phyloP scores from a whole-genome alignment of 2,113 vertebrate species.

The Aphelocoma coerulescens region DNA sequence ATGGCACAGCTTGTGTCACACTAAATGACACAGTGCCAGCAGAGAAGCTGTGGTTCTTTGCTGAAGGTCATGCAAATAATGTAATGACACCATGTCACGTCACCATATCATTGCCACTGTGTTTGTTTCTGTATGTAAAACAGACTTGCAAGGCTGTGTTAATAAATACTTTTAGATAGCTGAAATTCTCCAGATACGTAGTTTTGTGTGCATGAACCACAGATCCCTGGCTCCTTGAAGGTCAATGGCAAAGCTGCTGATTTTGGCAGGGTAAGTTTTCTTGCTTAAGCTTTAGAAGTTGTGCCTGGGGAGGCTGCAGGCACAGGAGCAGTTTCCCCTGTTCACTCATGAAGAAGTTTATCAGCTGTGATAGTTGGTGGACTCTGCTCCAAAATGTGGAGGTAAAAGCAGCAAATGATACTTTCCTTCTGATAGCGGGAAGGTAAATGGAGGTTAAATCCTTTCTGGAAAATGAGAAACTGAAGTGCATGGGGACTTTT shows the following conservation, averaged over 20 bases:
- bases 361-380: not conserved
- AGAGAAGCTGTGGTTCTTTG: not conserved
- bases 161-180: not conserved
- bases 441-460: not conserved
- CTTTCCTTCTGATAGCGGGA: not conserved
- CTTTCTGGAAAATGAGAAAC: not conserved
- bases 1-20: not conserved
- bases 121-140: not conserved
- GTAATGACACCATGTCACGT: fast-evolving
- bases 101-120: not conserved
- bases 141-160: not conserved
- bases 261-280: not conserved
- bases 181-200: not conserved
- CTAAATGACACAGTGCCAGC: not conserved
- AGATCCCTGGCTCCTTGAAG: not conserved
- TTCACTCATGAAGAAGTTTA: not conserved
- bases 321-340: not conserved
- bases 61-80: not conserved
- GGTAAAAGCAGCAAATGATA: not conserved
- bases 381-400: slow-evolving; percentile 12
- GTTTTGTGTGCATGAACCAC: not conserved
- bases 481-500: not conserved
- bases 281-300: not conserved
- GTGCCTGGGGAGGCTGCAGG: not conserved
- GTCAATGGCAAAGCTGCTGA: not conserved